Conservation (phyloP, 2,888 invertebrate genomes). For the Dolichomitus sp. region DNA sequence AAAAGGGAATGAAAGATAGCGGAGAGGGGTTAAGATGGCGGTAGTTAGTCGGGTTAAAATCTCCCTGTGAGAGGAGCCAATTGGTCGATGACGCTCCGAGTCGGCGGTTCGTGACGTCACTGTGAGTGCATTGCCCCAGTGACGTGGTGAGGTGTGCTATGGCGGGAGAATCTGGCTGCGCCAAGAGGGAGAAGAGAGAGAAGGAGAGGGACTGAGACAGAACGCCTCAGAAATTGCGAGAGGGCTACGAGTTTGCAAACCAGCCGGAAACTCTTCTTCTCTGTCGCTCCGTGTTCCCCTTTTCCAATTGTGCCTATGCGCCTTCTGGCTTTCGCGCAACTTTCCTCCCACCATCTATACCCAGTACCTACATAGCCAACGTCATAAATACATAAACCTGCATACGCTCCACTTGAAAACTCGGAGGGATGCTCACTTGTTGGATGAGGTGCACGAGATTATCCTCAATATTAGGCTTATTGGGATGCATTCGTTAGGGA, state of each 20-base stretch:
- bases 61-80: constrained; percentile 76
- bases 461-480: constrained; percentile 60
- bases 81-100: constrained; percentile 83
- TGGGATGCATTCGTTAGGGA: constrained; percentile 19
- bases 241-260: constrained; percentile 64
- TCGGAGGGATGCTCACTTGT: constrained; percentile 64
- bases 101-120: constrained; percentile 80
- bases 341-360: constrained; percentile 28
- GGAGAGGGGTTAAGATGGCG: constrained; percentile 62
- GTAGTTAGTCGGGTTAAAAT: constrained; percentile 80
- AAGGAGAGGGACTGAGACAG: constrained; percentile 23
- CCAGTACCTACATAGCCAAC: background rate
- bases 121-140: constrained; percentile 83
- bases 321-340: constrained; percentile 54
- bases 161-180: constrained; percentile 68
- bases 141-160: constrained; percentile 79
- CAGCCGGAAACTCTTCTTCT: constrained; percentile 56
- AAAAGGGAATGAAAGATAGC: constrained; percentile 40
- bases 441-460: constrained; percentile 58
- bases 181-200: constrained; percentile 51
- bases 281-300: constrained; percentile 59
- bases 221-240: constrained; percentile 67
- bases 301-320: constrained; percentile 59
- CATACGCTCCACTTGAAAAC: constrained; percentile 55
- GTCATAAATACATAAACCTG: constrained; percentile 61